phyloP scores from a whole-genome alignment of 1,140 invertebrate species.

The Caerostris darwini region DNA sequence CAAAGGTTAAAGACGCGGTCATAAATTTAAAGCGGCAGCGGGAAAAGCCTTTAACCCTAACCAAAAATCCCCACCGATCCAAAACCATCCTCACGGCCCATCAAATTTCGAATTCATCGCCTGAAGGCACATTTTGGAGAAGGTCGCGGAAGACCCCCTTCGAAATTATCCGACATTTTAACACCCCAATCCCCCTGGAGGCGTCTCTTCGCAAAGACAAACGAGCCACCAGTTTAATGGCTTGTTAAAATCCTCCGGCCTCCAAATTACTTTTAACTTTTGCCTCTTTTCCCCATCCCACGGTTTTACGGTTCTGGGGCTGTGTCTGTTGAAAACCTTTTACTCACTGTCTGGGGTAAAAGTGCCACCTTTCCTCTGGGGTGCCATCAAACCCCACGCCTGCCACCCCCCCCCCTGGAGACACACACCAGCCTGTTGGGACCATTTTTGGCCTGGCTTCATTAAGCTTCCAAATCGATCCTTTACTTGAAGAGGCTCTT shows the following conservation, averaged over 20 bases:
- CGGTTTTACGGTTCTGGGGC: neutral
- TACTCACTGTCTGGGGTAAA: neutral
- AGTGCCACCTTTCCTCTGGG: no score
- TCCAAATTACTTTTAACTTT: conserved; percentile 44
- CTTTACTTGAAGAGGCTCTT: neutral
- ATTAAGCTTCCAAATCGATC: neutral
- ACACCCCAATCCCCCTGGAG: neutral
- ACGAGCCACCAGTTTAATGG: conserved; percentile 13
- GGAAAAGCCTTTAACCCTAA: neutral
- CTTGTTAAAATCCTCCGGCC: conserved; percentile 23
- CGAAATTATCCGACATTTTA: neutral
- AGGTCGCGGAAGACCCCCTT: neutral
- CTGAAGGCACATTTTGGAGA: neutral
- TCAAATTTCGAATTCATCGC: conserved; percentile 28
- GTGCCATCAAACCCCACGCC: no score
- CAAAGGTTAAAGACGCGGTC: neutral
- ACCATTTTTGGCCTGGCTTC: conserved; percentile 36
- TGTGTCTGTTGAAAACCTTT: neutral
- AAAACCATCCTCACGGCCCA: neutral
- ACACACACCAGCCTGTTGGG: neutral
- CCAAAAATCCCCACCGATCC: conserved; percentile 14
- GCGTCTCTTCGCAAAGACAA: neutral
- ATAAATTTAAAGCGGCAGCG: neutral
- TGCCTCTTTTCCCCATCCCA: neutral
- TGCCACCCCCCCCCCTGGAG: no score